Conservation (phyloP, 2,113 vertebrate genomes). For the Coturnix japonica region DNA sequence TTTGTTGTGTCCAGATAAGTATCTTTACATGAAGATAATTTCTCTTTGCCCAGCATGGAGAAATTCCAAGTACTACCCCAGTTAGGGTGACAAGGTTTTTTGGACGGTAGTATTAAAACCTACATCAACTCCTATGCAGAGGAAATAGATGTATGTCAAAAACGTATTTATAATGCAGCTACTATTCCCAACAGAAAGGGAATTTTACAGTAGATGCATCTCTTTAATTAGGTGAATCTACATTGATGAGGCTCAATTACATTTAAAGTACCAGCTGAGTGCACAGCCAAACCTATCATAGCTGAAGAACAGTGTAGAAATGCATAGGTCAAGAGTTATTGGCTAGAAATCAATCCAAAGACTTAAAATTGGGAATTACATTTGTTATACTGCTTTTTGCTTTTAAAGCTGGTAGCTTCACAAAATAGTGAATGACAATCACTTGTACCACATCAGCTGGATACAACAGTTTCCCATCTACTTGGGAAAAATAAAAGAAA, state of each 20-base stretch:
- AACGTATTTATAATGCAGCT: not conserved
- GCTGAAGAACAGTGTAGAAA: not conserved
- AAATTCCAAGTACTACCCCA: not conserved
- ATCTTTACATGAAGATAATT: conserved; percentile 8
- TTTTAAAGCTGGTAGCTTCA: not conserved
- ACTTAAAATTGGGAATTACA: not conserved
- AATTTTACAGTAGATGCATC: not conserved
- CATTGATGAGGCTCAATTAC: not conserved
- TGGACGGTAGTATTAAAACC: not conserved
- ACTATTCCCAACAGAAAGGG: not conserved
- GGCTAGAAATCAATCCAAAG: not conserved
- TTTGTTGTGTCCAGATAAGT: conserved; percentile 12
- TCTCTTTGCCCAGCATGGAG: conserved; percentile 23
- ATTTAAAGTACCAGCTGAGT: not conserved
- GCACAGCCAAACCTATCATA: not conserved
- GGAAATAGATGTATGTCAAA: not conserved
- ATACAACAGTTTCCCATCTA: not conserved
- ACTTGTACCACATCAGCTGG: not conserved
- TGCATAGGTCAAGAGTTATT: not conserved
- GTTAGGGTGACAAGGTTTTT: not conserved
- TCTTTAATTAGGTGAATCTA: not conserved
- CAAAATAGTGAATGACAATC: not conserved
- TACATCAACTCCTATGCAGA: not conserved
- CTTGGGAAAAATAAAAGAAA: not conserved
- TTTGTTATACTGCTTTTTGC: not conserved